Evolutionary conservation across 2,797 vertebrate genomes (phyloP), one percentile per base, ranked within the genome.

Genomic region (Toxotes lorentzi): DNA sequence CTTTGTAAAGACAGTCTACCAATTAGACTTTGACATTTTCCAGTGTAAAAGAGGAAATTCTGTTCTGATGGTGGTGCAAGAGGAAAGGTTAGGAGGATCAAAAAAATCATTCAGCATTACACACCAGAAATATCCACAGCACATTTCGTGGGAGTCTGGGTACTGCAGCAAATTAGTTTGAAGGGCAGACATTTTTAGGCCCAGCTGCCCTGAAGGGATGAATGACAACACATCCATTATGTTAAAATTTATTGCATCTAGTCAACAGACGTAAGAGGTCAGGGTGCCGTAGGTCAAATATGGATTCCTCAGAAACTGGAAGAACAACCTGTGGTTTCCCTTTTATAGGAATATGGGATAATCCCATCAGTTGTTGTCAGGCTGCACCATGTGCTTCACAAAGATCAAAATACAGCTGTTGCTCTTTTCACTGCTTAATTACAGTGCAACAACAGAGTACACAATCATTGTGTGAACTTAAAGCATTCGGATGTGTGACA

Each of bases 331-430:
- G n/a, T 32, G 4, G 9, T 9, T 23, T 5, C 5, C 13, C n/a
- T 24, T 17, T 64, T 30, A 58, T 41, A 62, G 12, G 8, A 27
- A 12, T 5, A 38, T 21, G 12, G 3, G 16, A 23, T 66, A 4
- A 66, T 78, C 23, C 38, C 38, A 24, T 58, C 3, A 10, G n/a
- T 62, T 17, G 32, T 54, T 30, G 1, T 53, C 35, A 5, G 12
- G 50, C 10, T 7, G 38, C 34, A 51, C 7, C 21, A 2, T 43
- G 40, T 50, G 0, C 30, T 68, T 57, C 14, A 72, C 61, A 38
- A 30, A 78, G 48, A 3, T 71, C 58, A 50, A 5, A 61, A 76
- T 65, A 70, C 82, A 82, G 76, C 78, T 86, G 70, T 53, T 84
- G 45, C 35, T 59, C 78, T 66, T 64, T 70, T 66, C 78, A 58